A percentile compares a stretch with the other conserved stretches of the same genome.
phyloP scores from a whole-genome alignment of 1,140 invertebrate genomes.

The Trigoniulus corallinus region DNA sequence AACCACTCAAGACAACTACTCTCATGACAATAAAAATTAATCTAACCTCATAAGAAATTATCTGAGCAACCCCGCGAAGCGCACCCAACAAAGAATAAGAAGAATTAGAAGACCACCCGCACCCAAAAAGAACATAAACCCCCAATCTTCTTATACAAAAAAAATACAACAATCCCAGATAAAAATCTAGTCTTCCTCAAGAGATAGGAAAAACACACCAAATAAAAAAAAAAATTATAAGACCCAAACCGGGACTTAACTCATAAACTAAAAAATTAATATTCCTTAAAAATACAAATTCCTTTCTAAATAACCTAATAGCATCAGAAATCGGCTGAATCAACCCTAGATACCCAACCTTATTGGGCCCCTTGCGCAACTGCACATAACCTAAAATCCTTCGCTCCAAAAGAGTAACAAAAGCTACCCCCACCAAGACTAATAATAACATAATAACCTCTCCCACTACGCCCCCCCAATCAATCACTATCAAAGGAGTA shows the following conservation, averaged over 20 bases:
- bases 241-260: background rate
- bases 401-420: background rate
- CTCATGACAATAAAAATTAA: slow-evolving; percentile 18
- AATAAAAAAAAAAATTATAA: background rate
- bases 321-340: background rate
- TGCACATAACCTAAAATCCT: background rate
- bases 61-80: slow-evolving; percentile 41
- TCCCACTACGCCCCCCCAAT: background rate
- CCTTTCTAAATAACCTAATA: background rate
- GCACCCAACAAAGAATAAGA: slow-evolving; percentile 44
- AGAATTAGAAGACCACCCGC: slow-evolving; percentile 43
- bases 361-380: background rate
- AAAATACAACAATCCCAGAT: background rate
- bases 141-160: background rate
- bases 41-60: slow-evolving; percentile 47
- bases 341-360: background rate
- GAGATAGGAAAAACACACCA: background rate
- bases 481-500: background rate
- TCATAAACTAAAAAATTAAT: background rate
- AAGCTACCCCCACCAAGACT: background rate
- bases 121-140: background rate
- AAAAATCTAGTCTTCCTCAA: background rate
- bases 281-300: background rate
- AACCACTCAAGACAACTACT: background rate
- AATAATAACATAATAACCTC: background rate